A percentile compares a stretch with the other conserved stretches of the same genome.
Evolutionary conservation across 2,888 invertebrate species (phyloP).

Genomic region (Folsomia manolachei): DNA sequence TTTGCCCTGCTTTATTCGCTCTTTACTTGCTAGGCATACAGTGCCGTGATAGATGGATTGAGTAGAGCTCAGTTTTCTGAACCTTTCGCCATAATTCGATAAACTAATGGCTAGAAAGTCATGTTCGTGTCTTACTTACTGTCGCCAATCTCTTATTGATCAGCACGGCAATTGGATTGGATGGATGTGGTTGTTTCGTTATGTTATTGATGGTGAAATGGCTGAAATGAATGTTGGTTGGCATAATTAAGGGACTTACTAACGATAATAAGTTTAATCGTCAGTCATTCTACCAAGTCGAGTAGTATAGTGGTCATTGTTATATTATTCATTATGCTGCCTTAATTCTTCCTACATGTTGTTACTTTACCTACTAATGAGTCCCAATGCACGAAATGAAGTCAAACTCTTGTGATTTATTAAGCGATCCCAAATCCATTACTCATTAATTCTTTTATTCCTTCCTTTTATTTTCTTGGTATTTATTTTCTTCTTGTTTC

Average conservation of each 20-base stretch:
- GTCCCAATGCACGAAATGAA: slow-evolving; percentile 5
- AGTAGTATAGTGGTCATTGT: background rate
- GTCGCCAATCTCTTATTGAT: slow-evolving; percentile 6
- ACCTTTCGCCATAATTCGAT: slow-evolving; percentile 17
- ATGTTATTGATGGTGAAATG: background rate
- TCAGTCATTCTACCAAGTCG: no score
- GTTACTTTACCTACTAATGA: background rate
- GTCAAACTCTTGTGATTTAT: slow-evolving; percentile 22
- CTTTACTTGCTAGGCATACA: no score
- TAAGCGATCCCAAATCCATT: slow-evolving; percentile 23
- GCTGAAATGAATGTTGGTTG: background rate
- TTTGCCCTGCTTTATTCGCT: background rate
- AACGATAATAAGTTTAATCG: background rate
- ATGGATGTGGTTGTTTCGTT: background rate
- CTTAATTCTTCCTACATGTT: background rate
- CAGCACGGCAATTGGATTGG: background rate
- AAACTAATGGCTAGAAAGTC: slow-evolving; percentile 21
- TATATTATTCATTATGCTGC: background rate
- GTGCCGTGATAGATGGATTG: no score
- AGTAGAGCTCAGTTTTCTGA: background rate
- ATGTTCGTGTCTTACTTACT: slow-evolving; percentile 13
- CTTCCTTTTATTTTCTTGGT: no score
- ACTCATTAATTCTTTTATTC: no score
- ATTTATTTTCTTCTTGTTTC: no score
- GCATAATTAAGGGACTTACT: background rate